These are phyloP conservation scores for Apodemus agrarius DNA, from an alignment of 2,797 vertebrate species.

Conservation along the genomic window DNA sequence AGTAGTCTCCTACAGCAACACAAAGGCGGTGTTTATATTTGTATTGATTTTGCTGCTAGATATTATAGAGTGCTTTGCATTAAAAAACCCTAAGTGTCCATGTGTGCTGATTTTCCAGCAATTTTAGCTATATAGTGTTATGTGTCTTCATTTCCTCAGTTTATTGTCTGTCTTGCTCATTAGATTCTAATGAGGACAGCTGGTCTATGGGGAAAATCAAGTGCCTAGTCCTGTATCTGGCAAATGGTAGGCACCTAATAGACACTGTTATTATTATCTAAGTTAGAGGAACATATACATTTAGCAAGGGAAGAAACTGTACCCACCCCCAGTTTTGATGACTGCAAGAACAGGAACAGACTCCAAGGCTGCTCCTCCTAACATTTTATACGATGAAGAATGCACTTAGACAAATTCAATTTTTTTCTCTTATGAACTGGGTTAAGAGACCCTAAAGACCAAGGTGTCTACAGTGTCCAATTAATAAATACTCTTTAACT, in stretches of 20 bases:
- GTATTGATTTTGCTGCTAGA: not conserved
- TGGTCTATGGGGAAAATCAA: slow-evolving; percentile 12
- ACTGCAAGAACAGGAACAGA: not conserved
- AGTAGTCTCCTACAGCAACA: not conserved
- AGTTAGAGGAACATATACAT: slow-evolving; percentile 7
- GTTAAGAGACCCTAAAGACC: not conserved
- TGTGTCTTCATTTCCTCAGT: not conserved
- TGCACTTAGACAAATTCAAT: not conserved
- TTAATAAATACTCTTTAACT: not conserved
- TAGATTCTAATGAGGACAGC: slow-evolving; percentile 6
- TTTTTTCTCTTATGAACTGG: not conserved
- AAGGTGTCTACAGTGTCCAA: not conserved
- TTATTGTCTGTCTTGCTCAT: not conserved
- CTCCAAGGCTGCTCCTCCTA: not conserved
- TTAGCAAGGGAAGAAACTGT: not conserved
- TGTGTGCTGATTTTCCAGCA: not conserved
- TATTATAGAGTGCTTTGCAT: not conserved
- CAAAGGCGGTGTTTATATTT: not conserved
- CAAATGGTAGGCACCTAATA: not conserved
- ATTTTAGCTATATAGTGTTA: not conserved
- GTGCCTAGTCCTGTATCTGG: not conserved
- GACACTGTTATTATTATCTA: slow-evolving; percentile 8
- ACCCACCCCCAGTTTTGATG: not conserved
- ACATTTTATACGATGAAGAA: not conserved
- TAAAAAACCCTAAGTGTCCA: not conserved